Percentiles rank a stretch among this genome's conserved stretches.
Evolutionary conservation across 2,888 invertebrate genomes (phyloP).

Genomic region (Syrista parreyssii): DNA sequence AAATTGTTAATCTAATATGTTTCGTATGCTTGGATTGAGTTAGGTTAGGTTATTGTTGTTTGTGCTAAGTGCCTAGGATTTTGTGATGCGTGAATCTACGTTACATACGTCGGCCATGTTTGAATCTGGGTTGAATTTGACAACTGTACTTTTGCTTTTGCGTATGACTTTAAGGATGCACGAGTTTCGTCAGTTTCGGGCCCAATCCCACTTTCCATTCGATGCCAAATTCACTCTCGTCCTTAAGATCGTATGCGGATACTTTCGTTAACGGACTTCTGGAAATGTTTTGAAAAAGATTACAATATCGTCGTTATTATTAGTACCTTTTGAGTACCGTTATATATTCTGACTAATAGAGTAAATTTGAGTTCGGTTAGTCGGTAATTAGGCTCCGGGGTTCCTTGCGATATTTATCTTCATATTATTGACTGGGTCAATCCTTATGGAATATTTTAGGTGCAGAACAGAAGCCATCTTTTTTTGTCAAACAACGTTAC

Average conservation of each 20-base stretch:
- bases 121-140: not conserved
- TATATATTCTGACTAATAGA: not conserved
- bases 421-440: not conserved
- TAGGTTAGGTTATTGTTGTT: not conserved
- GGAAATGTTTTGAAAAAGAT: not conserved
- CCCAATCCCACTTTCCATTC: constrained; percentile 1
- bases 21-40: not conserved
- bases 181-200: not conserved
- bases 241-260: constrained; percentile 7
- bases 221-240: constrained; percentile 46
- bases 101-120: not conserved
- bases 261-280: not conserved
- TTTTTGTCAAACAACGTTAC: not conserved
- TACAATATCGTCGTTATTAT: not conserved
- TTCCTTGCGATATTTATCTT: not conserved
- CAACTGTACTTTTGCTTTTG: not conserved
- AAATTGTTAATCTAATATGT: not conserved
- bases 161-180: not conserved
- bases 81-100: not conserved
- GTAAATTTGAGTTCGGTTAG: not conserved
- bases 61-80: not conserved
- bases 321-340: not conserved
- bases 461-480: not conserved
- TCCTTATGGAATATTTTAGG: not conserved
- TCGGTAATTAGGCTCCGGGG: not conserved